Evolutionary conservation across 1,140 invertebrate genomes (phyloP).

Genomic region (Trichonephila inaurata): DNA sequence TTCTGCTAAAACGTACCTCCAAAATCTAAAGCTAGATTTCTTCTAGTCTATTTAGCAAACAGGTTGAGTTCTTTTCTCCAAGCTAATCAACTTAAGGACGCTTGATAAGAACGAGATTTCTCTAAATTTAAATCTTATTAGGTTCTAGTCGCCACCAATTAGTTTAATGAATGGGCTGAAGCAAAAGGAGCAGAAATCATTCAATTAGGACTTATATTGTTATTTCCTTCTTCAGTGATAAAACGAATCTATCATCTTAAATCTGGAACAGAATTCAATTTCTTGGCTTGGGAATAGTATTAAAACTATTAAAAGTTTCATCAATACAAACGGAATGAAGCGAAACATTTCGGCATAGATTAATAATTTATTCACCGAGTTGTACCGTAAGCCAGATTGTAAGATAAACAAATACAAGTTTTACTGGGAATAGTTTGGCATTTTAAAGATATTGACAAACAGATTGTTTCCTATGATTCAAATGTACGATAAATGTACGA

Average conservation of each 20-base stretch:
- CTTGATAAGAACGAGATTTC: not conserved
- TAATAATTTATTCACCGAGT: not conserved
- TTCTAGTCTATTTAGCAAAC: not conserved
- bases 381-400: too few relatives aligned
- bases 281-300: too few relatives aligned
- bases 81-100: not conserved
- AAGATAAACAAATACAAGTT: too few relatives aligned
- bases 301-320: not conserved
- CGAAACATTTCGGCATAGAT: not conserved
- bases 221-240: not conserved
- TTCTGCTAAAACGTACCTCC: too few relatives aligned
- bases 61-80: not conserved
- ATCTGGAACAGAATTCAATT: not conserved
- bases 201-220: not conserved
- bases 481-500: too few relatives aligned
- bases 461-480: too few relatives aligned
- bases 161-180: not conserved
- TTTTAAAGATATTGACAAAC: too few relatives aligned
- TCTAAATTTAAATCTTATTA: constrained; percentile 30
- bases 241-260: not conserved
- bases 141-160: not conserved
- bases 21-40: not conserved
- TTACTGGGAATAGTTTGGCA: too few relatives aligned
- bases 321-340: not conserved
- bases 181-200: not conserved